A percentile compares a stretch with the other conserved stretches of the same genome.
These are phyloP conservation scores for Drosophila cardini DNA, from an alignment of 1,140 invertebrate species.

Conservation along the genomic window DNA sequence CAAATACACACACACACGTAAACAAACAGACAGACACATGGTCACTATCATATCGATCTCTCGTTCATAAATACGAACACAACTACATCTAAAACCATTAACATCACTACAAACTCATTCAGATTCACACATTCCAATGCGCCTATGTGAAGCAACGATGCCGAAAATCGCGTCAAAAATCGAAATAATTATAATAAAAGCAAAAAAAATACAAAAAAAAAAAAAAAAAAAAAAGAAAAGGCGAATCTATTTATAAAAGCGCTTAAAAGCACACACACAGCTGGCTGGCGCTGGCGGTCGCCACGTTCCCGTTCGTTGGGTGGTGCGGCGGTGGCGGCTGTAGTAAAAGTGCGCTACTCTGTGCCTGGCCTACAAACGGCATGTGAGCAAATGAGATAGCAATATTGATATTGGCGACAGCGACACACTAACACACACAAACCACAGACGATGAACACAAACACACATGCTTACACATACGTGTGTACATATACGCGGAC, in stretches of 20 bases:
- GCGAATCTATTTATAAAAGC: constrained; percentile 79
- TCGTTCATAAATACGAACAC: constrained; percentile 51
- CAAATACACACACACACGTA: constrained; percentile 39
- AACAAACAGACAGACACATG: constrained; percentile 53
- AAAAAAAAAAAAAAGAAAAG: constrained; percentile 55
- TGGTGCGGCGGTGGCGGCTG: constrained; percentile 41
- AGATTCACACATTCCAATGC: constrained; percentile 54
- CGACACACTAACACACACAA: constrained; percentile 63
- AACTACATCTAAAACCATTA: constrained; percentile 23
- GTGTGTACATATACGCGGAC: constrained; percentile 45
- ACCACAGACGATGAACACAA: constrained; percentile 48
- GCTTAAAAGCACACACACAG: constrained; percentile 61
- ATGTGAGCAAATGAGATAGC: constrained; percentile 60
- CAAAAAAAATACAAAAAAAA: constrained; percentile 66
- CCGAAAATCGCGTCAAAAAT: constrained; percentile 66
- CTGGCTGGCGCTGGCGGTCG: constrained; percentile 47
- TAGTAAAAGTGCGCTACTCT: constrained; percentile 60
- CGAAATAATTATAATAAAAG: constrained; percentile 77
- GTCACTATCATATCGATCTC: constrained; percentile 59
- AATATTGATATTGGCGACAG: constrained; percentile 65
- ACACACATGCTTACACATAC: constrained; percentile 22
- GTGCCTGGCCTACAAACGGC: constrained; percentile 48
- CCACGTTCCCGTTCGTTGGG: constrained; percentile 40
- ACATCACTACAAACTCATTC: constrained; percentile 60
- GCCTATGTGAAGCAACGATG: constrained; percentile 44